Percentiles rank a stretch among this genome's conserved stretches.
Conservation (phyloP, 2,888 invertebrate genomes). For the Syrphus vitripennis region DNA sequence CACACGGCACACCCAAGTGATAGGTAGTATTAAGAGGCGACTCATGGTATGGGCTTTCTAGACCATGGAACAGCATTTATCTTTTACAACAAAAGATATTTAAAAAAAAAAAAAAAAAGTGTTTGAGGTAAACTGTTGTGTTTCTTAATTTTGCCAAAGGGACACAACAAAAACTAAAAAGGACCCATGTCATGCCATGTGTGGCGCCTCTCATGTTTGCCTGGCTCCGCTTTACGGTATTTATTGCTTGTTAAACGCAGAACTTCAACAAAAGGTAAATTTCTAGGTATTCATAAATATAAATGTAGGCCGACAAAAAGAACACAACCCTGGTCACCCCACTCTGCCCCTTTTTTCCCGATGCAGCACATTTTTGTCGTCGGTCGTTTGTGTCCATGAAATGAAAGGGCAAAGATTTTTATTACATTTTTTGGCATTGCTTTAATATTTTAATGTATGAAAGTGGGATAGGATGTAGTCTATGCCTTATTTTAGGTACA, state of each 20-base stretch:
- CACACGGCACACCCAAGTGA: background rate
- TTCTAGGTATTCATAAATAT: background rate
- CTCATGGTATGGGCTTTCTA: background rate
- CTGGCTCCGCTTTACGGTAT: conserved; percentile 16
- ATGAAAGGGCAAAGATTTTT: background rate
- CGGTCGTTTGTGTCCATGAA: no score
- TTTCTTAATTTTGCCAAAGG: conserved; percentile 6
- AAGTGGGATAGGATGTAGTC: background rate
- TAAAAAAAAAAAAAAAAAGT: background rate
- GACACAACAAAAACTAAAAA: conserved; percentile 4
- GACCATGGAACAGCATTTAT: conserved; percentile 21
- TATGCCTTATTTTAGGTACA: no score
- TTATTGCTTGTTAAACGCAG: conserved; percentile 56
- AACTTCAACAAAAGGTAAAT: conserved; percentile 28
- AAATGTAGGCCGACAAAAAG: background rate
- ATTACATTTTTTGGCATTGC: background rate
- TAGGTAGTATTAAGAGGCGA: background rate
- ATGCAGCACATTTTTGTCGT: background rate
- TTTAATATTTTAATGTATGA: background rate
- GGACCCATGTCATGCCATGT: conserved; percentile 48
- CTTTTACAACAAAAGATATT: conserved; percentile 39
- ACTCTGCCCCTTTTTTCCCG: background rate
- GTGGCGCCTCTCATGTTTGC: conserved; percentile 17
- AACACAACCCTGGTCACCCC: background rate
- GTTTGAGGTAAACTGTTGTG: conserved; percentile 23